phyloP scores from a whole-genome alignment of 2,888 invertebrate species.

The Euspilapteryx auroguttella region DNA sequence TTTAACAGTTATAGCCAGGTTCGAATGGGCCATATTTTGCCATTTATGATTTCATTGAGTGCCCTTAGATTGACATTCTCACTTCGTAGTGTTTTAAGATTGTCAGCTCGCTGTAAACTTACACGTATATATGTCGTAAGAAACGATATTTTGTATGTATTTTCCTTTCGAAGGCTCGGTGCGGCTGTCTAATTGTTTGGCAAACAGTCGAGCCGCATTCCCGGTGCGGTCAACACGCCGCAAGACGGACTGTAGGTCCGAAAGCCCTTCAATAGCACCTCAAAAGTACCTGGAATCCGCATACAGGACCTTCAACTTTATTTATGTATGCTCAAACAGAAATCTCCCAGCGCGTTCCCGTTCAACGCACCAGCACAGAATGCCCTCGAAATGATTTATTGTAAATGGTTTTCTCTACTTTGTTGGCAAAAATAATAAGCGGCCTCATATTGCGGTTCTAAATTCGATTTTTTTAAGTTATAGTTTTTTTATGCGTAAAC shows the following conservation, averaged over 20 bases:
- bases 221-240: slow-evolving; percentile 14
- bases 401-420: slow-evolving; percentile 62
- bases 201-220: slow-evolving; percentile 14
- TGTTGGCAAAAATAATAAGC: slow-evolving; percentile 61
- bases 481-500: no score
- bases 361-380: slow-evolving; percentile 44
- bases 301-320: slow-evolving; percentile 53
- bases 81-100: no score
- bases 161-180: no score
- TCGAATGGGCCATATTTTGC: no score
- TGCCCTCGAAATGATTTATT: slow-evolving; percentile 60
- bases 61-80: no score
- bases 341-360: slow-evolving; percentile 59
- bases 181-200: slow-evolving; percentile 15
- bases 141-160: no score
- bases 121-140: no score
- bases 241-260: slow-evolving; percentile 8
- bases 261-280: slow-evolving; percentile 1
- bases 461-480: slow-evolving; percentile 50
- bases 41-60: no score
- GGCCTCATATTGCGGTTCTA: slow-evolving; percentile 43
- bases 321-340: slow-evolving; percentile 57
- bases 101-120: no score
- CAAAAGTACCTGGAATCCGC: slow-evolving; percentile 44
- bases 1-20: no score